Evolutionary conservation across 2,888 invertebrate genomes (phyloP), one percentile per base, ranked within the genome.

Genomic region (Griposia aprilina): DNA sequence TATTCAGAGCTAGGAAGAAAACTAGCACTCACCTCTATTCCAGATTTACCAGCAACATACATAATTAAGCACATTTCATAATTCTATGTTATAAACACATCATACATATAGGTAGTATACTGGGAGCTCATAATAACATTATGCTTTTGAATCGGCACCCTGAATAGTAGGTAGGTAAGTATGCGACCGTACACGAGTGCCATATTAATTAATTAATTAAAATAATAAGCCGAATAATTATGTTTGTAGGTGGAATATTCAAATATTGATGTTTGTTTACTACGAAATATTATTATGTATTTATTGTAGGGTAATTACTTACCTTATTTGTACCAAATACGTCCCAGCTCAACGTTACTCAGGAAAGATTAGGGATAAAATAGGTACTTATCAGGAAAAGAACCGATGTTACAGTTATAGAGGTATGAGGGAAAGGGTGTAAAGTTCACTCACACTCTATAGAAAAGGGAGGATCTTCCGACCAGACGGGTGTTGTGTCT

Each of bases 181-280:
- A 67, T 30, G 50, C 59, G 45, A 73, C 50, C 50, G 23, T 48
- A 76, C 57, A 81, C 36, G 52, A 66, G 65, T 69, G 70, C 65
- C 50, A 62, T 45, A 84, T 74, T 72, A 74, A 76, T 77, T 70
- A 77, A 77, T 80, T 84, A 84, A 84, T 78, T 78, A 73, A 81
- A 84, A 78, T 78, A 76, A 74, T 81, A 74, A 74, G 50, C 70
- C 6, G 59, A 76, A 67, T 78, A 57, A 76, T 70, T 73, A 77
- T 45, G 48, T 52, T 65, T 36, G 52, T 67, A 67, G 30, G n/a
- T 48, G 50, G 30, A 30, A 55, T 74, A 69, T 74, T 72, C 41
- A 72, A 69, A 80, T 74, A 48, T 68, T 68, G 55, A 30, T 48
- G 57, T 68, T 83, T 68, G 76, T 72, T 79, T 73, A 52, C 36